phyloP scores from a whole-genome alignment of 64 coral and sea anemone genomes.

The Pocillopora verrucosa region DNA sequence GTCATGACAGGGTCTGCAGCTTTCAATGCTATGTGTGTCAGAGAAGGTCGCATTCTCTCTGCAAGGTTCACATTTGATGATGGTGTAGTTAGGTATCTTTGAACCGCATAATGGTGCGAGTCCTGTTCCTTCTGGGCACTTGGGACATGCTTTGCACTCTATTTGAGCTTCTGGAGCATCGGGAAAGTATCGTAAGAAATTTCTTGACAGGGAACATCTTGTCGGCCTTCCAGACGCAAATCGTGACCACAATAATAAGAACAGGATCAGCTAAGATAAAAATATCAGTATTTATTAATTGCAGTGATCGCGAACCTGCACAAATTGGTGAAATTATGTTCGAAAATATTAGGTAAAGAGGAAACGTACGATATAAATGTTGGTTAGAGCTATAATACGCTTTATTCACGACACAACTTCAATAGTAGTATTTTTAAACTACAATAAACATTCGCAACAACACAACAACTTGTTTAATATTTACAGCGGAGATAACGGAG shows the following conservation, averaged over 20 bases:
- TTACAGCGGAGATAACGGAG: too few species aligned
- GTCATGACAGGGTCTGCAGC: conserved; percentile 15
- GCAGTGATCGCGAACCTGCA: too few species aligned
- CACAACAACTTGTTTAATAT: too few species aligned
- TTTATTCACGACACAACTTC: too few species aligned
- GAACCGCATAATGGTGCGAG: conserved; percentile 5
- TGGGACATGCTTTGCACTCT: neutral
- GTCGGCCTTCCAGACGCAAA: neutral
- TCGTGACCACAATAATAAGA: neutral
- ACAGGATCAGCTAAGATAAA: neutral
- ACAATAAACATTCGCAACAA: too few species aligned
- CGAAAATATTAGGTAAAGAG: too few species aligned
- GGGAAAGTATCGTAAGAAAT: neutral
- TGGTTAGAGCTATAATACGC: too few species aligned
- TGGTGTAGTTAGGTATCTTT: neutral
- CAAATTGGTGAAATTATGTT: too few species aligned
- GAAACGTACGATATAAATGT: too few species aligned
- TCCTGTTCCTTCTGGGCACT: conserved; percentile 24
- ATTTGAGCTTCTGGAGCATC: too few species aligned
- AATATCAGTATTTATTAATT: too few species aligned
- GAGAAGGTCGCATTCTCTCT: neutral
- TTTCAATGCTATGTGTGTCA: neutral
- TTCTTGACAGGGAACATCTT: neutral
- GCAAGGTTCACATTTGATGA: neutral
- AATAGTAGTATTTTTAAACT: too few species aligned